Evolutionary conservation across 1,140 invertebrate species (phyloP).

Genomic region (Mylabris phalerata): DNA sequence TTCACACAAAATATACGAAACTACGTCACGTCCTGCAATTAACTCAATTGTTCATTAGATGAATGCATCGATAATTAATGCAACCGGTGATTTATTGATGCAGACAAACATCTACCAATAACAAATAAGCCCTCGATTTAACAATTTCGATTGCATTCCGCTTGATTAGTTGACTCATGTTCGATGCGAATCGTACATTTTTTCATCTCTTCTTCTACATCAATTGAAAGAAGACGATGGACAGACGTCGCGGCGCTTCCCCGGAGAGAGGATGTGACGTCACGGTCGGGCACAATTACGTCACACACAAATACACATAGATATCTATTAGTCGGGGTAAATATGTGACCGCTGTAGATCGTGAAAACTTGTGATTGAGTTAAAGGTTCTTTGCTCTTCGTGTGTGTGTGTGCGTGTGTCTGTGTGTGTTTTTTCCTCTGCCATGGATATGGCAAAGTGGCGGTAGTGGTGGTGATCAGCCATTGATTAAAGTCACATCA

Average conservation of each 20-base stretch:
- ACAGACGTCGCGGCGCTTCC: not conserved
- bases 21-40: slow-evolving; percentile 34
- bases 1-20: slow-evolving; percentile 26
- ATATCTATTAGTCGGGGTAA: slow-evolving; percentile 36
- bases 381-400: slow-evolving; percentile 18
- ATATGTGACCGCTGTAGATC: slow-evolving; percentile 35
- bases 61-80: slow-evolving; percentile 36
- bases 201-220: too few species aligned
- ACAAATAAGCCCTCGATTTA: too few species aligned
- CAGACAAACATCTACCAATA: too few species aligned
- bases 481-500: slow-evolving; percentile 37
- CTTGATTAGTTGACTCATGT: too few species aligned
- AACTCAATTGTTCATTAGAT: slow-evolving; percentile 34
- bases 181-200: too few species aligned
- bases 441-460: not conserved
- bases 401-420: too few species aligned
- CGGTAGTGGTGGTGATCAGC: slow-evolving; percentile 25
- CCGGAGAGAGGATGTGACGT: slow-evolving; percentile 27
- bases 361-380: slow-evolving; percentile 39
- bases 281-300: slow-evolving; percentile 35
- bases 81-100: too few species aligned
- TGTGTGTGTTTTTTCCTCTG: not conserved
- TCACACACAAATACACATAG: slow-evolving; percentile 37
- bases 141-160: too few species aligned
- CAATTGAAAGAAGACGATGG: too few species aligned